A percentile compares a stretch with the other conserved stretches of the same genome.
Conservation (phyloP, 2,797 vertebrate species). For the Okamejei kenojei region DNA sequence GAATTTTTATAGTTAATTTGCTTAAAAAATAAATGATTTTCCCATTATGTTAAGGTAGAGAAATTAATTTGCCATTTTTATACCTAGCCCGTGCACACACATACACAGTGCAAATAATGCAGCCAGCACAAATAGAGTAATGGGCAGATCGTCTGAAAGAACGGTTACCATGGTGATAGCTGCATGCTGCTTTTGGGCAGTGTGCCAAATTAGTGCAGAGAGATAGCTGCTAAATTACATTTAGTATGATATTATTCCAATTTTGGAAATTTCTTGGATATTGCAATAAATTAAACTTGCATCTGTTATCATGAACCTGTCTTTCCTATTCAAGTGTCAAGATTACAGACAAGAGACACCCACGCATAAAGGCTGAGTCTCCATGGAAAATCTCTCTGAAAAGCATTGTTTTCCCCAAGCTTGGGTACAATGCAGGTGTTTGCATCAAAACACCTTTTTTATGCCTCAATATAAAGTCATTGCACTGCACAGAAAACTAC, state of each 20-base stretch:
- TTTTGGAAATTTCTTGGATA: background rate
- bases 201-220: background rate
- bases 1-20: background rate
- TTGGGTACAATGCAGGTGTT: slow-evolving; percentile 9
- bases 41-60: background rate
- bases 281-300: background rate
- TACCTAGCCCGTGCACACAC: no score
- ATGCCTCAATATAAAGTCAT: slow-evolving; percentile 10
- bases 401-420: background rate
- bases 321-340: background rate
- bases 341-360: slow-evolving; percentile 21
- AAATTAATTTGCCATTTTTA: background rate
- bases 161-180: slow-evolving; percentile 19
- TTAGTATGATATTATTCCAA: slow-evolving; percentile 13
- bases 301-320: background rate
- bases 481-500: background rate
- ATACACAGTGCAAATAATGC: background rate
- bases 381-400: background rate
- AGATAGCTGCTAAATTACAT: background rate
- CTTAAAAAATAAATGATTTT: background rate
- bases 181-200: slow-evolving; percentile 25
- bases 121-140: background rate
- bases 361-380: background rate
- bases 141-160: background rate
- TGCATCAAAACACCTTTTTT: background rate